Base-by-base conservation (phyloP, 2,113 vertebrate genomes). In the Nycticebus coucang region DNA sequence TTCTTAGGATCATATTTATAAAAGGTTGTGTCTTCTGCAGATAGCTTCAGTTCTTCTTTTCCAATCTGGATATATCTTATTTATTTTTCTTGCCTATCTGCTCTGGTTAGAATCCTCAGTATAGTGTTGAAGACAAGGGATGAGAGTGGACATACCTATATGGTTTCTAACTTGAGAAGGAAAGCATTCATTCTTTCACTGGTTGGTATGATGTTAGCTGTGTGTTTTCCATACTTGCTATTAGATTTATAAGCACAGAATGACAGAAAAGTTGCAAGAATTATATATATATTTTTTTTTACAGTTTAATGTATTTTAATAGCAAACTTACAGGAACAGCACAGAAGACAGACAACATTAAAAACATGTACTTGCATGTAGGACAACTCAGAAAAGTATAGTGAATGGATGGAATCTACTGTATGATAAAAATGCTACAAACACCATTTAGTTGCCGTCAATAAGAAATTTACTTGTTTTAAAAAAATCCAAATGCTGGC, bases 401-500 rank as follows among this genome's bases (percentile, higher is more conserved):
- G 97, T 98, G 98, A 98, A 98, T 97, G 97, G 97, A 97, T 98
- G 97, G 97, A 98, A 97, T 98, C 97, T 98, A 97, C 97, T 96
- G 95, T 97, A 97, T 98, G 98, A 98, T 98, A 98, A 98, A 98
- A 98, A 98, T 98, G 98, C 98, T 99, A 98, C 98, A 99, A 98
- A 99, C 98, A 98, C 98, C 98, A 98, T 98, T 98, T 98, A 98
- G 98, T 99, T 98, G 98, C 98, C 97, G 88, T 98, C 97, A 97
- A 97, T 99, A 99, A 98, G 98, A 99, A 98, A 99, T 99, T 99
- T 98, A 98, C 98, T 98, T 96, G 78, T 96, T 97, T 98, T 98
- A 98, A 98, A 98, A 98, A 99, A 98, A 98, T 98, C 98, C 98
- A 98, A 99, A 99, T 99, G 98, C 98, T 99, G 98, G 98, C 98